Percentiles rank a stretch among this genome's conserved stretches.
These are phyloP conservation scores for Oligia fasciuncula DNA, from an alignment of 2,888 invertebrate species.

Conservation along the genomic window DNA sequence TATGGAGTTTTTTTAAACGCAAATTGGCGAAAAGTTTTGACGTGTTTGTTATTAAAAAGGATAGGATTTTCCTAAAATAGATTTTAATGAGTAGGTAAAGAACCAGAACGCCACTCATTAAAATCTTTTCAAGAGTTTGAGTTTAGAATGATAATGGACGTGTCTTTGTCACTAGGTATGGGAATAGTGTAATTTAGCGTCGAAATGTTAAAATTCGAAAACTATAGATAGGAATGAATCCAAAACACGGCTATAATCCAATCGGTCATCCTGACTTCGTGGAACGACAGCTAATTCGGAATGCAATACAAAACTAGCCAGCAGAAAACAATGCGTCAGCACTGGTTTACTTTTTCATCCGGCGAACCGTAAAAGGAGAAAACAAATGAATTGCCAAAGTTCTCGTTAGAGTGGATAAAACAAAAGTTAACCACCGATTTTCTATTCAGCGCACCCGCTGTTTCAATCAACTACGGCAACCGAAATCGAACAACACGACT, in stretches of 20 bases:
- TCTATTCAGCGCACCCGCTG: conserved; percentile 78
- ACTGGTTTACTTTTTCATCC: conserved; percentile 68
- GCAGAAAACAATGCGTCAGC: conserved; percentile 67
- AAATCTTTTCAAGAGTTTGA: not conserved
- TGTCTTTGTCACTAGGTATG: not conserved
- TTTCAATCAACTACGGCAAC: conserved; percentile 81
- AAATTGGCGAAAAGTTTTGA: not conserved
- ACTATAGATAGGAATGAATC: not conserved
- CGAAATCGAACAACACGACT: conserved; percentile 70
- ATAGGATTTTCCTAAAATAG: not conserved
- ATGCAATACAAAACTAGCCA: conserved; percentile 41
- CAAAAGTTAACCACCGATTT: conserved; percentile 78
- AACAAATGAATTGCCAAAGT: conserved; percentile 77
- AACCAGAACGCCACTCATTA: not conserved
- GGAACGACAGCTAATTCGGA: conserved; percentile 37
- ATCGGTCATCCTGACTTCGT: conserved; percentile 5
- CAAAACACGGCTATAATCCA: not conserved
- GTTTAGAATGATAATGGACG: too few relatives aligned
- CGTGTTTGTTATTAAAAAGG: not conserved
- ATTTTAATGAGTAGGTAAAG: not conserved
- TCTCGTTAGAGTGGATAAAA: conserved; percentile 73
- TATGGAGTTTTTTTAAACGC: not conserved
- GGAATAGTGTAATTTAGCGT: not conserved
- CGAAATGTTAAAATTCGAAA: not conserved
- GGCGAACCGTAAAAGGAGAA: conserved; percentile 67